Base-by-base conservation (phyloP, 2,888 invertebrate genomes). In the Pachliopta kotzebuea region DNA sequence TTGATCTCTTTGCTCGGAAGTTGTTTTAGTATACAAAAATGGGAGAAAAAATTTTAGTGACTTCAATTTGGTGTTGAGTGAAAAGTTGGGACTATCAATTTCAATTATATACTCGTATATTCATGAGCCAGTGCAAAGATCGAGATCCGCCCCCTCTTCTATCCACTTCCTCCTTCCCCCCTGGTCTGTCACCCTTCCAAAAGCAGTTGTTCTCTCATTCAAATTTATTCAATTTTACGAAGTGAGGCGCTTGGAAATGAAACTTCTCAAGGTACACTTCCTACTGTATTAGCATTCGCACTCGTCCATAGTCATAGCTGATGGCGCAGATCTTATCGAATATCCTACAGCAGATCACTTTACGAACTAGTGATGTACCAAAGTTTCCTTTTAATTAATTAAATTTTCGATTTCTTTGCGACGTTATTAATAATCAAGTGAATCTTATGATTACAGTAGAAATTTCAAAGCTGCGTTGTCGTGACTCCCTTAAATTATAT, bases 141-240 rank as follows among this genome's bases (percentile, higher is more conserved):
- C 42, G 23, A 14, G 24, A 37, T 37, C 37, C n/a, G 55, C 20
- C 31, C 21, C 23, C 23, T 26, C 53, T 29, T 45, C 56, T 18
- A 18, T 45, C 37, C 14, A 37, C 37, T 37, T 14, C 11, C 11
- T 11, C n/a, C 24, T n/a, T 24, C 42, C 53, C 49, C n/a, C 21
- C 20, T 14, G 45, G 29, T 29, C 52, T 8, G 18, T 45, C 24
- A 31, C 21, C 53, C 31, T 29, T 26, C 23, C 49, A 29, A 29
- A 50, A 50, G 71, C 72, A 73, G 73, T 70, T 71, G 74, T 76
- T 74, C 78, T 76, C 74, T 76, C 80, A 88, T 88, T 88, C 86
- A 89, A 90, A 90, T 89, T 88, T 90, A 90, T 89, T 90, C 89
- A 86, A 89, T 86, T 88, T 84, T 77, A 76, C 71, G 75, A 68